phyloP scores from a whole-genome alignment of 2,113 vertebrate genomes.

The Pterocles orientalis region DNA sequence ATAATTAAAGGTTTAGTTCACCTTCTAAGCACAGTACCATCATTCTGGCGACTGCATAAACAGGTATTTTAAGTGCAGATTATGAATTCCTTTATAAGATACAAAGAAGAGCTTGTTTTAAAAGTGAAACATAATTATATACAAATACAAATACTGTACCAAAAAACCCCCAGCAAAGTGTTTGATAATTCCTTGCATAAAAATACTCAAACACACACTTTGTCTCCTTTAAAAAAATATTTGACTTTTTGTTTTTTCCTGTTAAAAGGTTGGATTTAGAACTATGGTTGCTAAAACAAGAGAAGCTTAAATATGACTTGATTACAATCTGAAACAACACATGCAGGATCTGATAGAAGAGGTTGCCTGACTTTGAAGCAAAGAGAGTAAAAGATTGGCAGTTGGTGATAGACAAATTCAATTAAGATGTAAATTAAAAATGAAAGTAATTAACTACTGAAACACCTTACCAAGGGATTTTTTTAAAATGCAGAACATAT shows the following conservation, averaged over 20 bases:
- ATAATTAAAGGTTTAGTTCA: conserved; percentile 9
- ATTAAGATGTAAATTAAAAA: background rate
- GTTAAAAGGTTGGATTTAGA: background rate
- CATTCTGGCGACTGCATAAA: background rate
- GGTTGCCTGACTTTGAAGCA: background rate
- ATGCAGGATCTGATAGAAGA: background rate
- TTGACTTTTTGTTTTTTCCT: background rate
- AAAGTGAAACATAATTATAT: background rate
- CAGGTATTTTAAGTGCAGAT: background rate
- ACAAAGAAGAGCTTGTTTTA: background rate
- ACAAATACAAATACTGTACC: background rate
- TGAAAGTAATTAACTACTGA: background rate
- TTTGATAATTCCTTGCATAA: background rate
- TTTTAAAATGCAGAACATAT: background rate
- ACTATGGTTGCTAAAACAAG: background rate
- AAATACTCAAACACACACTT: background rate
- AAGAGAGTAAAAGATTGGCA: background rate
- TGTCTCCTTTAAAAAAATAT: background rate
- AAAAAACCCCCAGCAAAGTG: background rate
- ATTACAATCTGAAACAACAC: background rate
- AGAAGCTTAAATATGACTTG: background rate
- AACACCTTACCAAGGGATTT: background rate
- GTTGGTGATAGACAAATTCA: background rate
- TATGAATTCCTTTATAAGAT: background rate
- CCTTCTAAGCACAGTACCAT: background rate